Conservation (phyloP, 2,888 invertebrate species). For the Tortrix viridana region DNA sequence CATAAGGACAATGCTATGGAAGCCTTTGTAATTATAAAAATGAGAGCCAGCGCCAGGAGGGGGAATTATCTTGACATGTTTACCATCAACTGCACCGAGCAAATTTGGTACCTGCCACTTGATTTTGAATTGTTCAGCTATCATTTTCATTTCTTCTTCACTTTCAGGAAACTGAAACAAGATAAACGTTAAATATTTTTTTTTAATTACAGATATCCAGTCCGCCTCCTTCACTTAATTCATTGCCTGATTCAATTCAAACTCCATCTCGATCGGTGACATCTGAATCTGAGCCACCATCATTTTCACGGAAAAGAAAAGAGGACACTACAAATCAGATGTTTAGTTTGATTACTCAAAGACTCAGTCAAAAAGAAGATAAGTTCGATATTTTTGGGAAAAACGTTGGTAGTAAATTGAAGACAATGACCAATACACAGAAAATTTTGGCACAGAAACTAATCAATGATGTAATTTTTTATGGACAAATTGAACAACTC, state of each 20-base stretch:
- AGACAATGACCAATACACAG: conserved; percentile 37
- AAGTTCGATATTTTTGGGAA: conserved; percentile 39
- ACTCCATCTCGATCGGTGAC: conserved; percentile 8
- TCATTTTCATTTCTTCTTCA: conserved; percentile 27
- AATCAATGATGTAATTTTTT: conserved; percentile 36
- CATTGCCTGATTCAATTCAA: conserved; percentile 20
- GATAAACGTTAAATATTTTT: conserved; percentile 19
- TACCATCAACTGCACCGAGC: conserved; percentile 8
- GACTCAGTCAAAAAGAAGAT: conserved; percentile 11
- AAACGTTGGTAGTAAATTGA: conserved; percentile 36
- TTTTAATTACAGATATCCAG: conserved; percentile 23
- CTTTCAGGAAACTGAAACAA: conserved; percentile 33
- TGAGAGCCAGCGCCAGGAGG: conserved; percentile 32
- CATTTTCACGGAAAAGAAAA: conserved; percentile 31
- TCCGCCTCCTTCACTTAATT: conserved; percentile 24
- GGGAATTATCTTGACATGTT: conserved; percentile 16
- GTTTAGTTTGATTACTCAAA: conserved; percentile 5
- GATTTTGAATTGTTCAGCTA: conserved; percentile 26
- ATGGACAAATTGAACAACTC: conserved; percentile 32
- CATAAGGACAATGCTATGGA: conserved; percentile 36
- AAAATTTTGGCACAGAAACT: conserved; percentile 39
- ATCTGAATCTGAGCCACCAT: conserved; percentile 21
- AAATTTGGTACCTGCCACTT: conserved; percentile 23
- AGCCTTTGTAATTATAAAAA: conserved; percentile 33
- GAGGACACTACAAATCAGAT: conserved; percentile 32